Evolutionary conservation across 2,113 vertebrate genomes (phyloP).

Genomic region (Candoia aspera): DNA sequence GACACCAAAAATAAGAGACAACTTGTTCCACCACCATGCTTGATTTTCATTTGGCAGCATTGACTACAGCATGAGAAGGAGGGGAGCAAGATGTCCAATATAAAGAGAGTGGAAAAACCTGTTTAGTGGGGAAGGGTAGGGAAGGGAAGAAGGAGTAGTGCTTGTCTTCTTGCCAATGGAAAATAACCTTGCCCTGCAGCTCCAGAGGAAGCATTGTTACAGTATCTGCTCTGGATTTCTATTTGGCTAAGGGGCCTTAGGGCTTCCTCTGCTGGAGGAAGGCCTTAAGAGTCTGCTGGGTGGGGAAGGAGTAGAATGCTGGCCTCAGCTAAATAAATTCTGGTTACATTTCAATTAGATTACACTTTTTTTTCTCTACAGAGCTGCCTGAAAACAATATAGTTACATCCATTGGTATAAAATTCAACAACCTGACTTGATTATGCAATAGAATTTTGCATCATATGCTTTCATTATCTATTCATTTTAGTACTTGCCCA

Average conservation of each 20-base stretch:
- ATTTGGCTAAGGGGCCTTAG: not conserved
- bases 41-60: not conserved
- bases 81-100: not conserved
- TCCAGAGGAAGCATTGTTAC: not conserved
- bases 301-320: not conserved
- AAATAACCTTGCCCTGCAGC: not conserved
- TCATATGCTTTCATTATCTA: not conserved
- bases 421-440: not conserved
- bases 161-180: not conserved
- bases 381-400: not conserved
- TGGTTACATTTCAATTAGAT: not conserved
- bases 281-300: not conserved
- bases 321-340: not conserved
- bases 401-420: not conserved
- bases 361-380: not conserved
- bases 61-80: not conserved
- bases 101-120: not conserved
- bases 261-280: not conserved
- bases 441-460: not conserved
- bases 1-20: not conserved
- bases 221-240: not conserved
- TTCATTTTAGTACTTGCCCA: not conserved
- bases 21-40: not conserved
- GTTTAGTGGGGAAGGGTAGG: not conserved
- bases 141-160: not conserved